These are phyloP conservation scores for Metridium senile DNA, from an alignment of 92 coral and sea anemone genomes.

Conservation along the genomic window DNA sequence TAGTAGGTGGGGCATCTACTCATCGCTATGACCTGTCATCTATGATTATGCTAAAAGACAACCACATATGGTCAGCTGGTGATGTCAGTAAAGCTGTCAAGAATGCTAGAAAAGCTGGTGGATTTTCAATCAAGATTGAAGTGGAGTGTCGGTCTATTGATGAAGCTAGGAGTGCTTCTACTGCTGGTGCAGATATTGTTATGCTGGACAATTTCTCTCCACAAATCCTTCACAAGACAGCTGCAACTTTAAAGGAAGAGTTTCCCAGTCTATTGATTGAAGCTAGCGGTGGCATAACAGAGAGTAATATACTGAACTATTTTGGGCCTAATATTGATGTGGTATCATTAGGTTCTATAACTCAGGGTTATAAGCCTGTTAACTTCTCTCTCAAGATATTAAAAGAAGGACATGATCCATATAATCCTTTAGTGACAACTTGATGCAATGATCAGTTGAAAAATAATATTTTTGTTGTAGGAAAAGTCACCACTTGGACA, in stretches of 20 bases:
- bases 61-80: slow-evolving; percentile 96
- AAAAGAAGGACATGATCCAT: slow-evolving; percentile 85
- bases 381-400: slow-evolving; percentile 89
- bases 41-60: slow-evolving; percentile 97
- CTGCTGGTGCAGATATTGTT: slow-evolving; percentile 86
- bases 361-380: slow-evolving; percentile 81
- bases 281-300: slow-evolving; percentile 93
- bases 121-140: slow-evolving; percentile 94
- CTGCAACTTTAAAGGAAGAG: slow-evolving; percentile 69
- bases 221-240: slow-evolving; percentile 75
- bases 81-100: slow-evolving; percentile 72
- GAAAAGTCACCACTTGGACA: neutral
- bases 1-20: slow-evolving; percentile 92
- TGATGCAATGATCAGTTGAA: neutral
- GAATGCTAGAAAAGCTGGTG: slow-evolving; percentile 85
- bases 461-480: neutral
- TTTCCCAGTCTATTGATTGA: slow-evolving; percentile 83
- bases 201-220: slow-evolving; percentile 95
- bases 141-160: slow-evolving; percentile 92
- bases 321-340: slow-evolving; percentile 92
- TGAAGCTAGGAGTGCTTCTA: slow-evolving; percentile 89
- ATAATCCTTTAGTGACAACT: slow-evolving; percentile 69
- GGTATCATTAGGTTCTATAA: slow-evolving; percentile 84
- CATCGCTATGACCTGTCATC: slow-evolving; percentile 94
- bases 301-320: slow-evolving; percentile 64